Percentiles rank a stretch among this genome's conserved stretches.
Evolutionary conservation across 2,797 vertebrate genomes (phyloP).

Genomic region (Echeneis naucrates): DNA sequence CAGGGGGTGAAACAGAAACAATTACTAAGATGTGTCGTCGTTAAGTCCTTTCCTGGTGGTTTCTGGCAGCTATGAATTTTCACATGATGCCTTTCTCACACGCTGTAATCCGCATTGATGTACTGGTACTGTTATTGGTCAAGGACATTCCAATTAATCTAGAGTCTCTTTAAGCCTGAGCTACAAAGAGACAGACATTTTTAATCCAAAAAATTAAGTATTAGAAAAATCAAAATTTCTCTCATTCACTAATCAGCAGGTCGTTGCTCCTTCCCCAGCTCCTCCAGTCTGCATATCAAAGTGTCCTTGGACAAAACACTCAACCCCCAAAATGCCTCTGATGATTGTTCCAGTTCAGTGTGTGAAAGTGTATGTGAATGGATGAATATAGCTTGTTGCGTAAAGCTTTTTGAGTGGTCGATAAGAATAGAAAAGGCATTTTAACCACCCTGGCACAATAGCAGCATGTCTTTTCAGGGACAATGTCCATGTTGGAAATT

Average conservation of each 20-base stretch:
- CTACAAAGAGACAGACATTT: not conserved
- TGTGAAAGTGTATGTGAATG: too few relatives aligned
- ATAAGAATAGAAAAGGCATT: too few relatives aligned
- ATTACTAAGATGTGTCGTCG: conserved; percentile 45
- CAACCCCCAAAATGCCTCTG: too few relatives aligned
- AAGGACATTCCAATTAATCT: conserved; percentile 9
- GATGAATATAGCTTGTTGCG: too few relatives aligned
- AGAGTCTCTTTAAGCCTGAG: not conserved
- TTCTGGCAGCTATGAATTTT: conserved; percentile 25
- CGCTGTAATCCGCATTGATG: conserved; percentile 1
- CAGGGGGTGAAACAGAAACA: conserved; percentile 35
- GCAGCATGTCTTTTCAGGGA: not conserved
- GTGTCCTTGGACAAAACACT: too few relatives aligned
- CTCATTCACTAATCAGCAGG: too few relatives aligned
- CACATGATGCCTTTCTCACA: conserved; percentile 23
- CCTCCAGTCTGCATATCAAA: too few relatives aligned
- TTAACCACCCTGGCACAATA: not conserved
- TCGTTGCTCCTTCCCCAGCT: not conserved
- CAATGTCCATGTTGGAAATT: not conserved
- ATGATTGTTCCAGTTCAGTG: too few relatives aligned
- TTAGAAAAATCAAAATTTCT: too few relatives aligned
- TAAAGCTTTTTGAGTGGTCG: too few relatives aligned
- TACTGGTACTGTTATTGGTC: too few relatives aligned
- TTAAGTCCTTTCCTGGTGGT: conserved; percentile 27
- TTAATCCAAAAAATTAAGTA: not conserved